Base-by-base conservation (phyloP, 2,797 vertebrate species). In the Botia almorhae region DNA sequence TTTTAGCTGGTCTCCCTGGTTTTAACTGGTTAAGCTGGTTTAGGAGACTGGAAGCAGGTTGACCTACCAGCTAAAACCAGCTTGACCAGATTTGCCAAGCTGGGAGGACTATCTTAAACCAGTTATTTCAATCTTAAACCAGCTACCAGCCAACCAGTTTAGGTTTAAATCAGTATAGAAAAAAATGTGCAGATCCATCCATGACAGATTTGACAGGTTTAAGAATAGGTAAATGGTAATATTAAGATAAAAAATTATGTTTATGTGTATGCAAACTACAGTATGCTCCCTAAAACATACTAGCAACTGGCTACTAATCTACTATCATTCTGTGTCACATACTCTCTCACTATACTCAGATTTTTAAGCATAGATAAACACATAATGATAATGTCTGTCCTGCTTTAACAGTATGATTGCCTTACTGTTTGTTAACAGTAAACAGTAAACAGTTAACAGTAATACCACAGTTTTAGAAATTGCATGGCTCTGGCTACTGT, bases 401-500 rank as follows among this genome's bases (percentile, higher is more conserved):
- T 82, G 65, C 65, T 83, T 84, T 65, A 74, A 76, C n/a, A 65
- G 89, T 91, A 91, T 92, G 92, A 69, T 88, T 80, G 90, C 87
- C 90, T 87, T 77, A 85, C 58, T 81, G 87, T 80, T 81, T n/a
- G n/a, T n/a, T n/a, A n/a, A n/a, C n/a, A n/a, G n/a, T n/a, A n/a
- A n/a, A n/a, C n/a, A n/a, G n/a, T n/a, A n/a, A n/a, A n/a, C n/a
- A n/a, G 70, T 68, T 33, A 77, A 78, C 80, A 77, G 36, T 60
- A 79, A 67, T 51, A 53, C 14, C 72, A 13, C 63, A 26, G 14
- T 69, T 80, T 83, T 33, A 74, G 65, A 81, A 74, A 76, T 86
- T 90, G 93, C 93, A 93, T 93, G 91, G 90, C 90, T 91, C 0
- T 81, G 79, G 88, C 90, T 92, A 89, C 76, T 77, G 23, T 26